phyloP scores from a whole-genome alignment of 2,797 vertebrate species.

The Rachycentron canadum region DNA sequence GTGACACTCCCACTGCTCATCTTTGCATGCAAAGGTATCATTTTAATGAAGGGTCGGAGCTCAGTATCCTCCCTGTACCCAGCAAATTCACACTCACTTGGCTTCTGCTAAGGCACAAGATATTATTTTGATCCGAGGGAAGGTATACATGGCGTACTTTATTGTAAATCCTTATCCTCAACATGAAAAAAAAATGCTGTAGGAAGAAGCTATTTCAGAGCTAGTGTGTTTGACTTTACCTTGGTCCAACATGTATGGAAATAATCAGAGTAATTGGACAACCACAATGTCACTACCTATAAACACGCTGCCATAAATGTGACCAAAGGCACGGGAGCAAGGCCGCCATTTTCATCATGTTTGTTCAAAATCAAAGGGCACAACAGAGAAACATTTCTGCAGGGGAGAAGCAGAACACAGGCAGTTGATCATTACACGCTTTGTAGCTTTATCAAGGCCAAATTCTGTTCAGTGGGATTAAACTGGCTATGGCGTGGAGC shows the following conservation, averaged over 20 bases:
- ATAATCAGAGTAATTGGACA: constrained; percentile 78
- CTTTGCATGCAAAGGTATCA: constrained; percentile 55
- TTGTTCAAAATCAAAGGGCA: constrained; percentile 72
- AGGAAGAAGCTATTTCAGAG: constrained; percentile 7
- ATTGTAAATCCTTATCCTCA: constrained; percentile 19
- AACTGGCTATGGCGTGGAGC: constrained; percentile 46
- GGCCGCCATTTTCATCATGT: constrained; percentile 65
- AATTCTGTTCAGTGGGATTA: constrained; percentile 46
- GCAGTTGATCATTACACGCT: constrained; percentile 60
- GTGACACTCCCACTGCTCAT: constrained; percentile 60
- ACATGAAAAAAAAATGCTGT: constrained; percentile 22
- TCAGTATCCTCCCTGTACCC: constrained; percentile 55
- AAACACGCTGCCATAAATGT: constrained; percentile 63
- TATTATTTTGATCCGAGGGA: constrained; percentile 23
- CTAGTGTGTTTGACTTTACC: constrained; percentile 33
- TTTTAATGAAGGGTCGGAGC: constrained; percentile 67
- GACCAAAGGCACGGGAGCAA: constrained; percentile 55
- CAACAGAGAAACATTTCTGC: constrained; percentile 58
- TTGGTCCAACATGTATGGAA: constrained; percentile 44
- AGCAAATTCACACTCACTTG: constrained; percentile 50
- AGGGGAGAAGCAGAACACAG: constrained; percentile 55
- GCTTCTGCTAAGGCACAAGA: constrained; percentile 31
- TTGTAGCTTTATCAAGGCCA: constrained; percentile 66
- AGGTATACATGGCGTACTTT: not conserved
- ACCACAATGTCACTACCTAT: constrained; percentile 52